Conservation (phyloP, 2,113 vertebrate species). For the Stictonetta naevosa region DNA sequence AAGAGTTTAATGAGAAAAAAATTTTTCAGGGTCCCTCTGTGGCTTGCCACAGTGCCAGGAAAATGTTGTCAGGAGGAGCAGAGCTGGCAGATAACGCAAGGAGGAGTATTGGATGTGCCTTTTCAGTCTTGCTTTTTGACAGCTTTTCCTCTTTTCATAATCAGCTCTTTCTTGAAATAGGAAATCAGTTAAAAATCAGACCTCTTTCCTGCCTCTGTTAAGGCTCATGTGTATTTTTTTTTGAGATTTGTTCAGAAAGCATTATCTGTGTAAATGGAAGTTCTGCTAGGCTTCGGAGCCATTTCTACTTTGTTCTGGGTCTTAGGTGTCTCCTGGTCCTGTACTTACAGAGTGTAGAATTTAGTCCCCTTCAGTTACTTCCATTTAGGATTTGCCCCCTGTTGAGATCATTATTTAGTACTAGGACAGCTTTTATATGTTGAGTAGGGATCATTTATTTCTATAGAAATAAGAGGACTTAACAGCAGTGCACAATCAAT, state of each 20-base stretch:
- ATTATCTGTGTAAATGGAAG: background rate
- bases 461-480: constrained; percentile 61
- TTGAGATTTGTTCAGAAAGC: background rate
- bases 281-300: constrained; percentile 7
- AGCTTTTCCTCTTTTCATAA: background rate
- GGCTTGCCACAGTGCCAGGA: background rate
- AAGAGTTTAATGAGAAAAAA: background rate
- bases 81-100: background rate
- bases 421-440: constrained; percentile 61
- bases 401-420: constrained; percentile 70
- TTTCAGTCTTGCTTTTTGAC: background rate
- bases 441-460: constrained; percentile 73
- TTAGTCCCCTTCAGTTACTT: constrained; percentile 30
- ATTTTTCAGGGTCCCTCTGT: background rate
- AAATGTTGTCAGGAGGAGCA: background rate
- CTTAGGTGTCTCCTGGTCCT: background rate
- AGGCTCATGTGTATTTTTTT: background rate
- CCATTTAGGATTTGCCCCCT: constrained; percentile 43
- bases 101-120: background rate
- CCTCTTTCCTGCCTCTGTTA: background rate
- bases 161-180: background rate
- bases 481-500: constrained; percentile 52
- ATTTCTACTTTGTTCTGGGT: constrained; percentile 12
- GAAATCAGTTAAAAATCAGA: background rate
- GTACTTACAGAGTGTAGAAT: constrained; percentile 10